Conservation (phyloP, 1,140 invertebrate genomes). For the Eumeta japonica region DNA sequence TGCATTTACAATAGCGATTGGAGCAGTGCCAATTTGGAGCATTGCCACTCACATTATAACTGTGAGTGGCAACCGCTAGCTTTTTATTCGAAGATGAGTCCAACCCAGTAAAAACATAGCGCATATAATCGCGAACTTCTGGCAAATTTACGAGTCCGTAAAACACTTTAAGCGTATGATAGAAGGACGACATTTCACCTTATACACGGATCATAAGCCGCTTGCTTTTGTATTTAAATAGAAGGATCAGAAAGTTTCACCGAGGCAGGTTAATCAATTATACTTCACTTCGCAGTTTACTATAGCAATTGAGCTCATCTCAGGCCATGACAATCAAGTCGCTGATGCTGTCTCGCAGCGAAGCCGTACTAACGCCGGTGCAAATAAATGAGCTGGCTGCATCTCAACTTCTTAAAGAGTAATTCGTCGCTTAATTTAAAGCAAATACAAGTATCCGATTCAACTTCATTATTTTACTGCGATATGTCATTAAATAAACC, state of each 20-base stretch:
- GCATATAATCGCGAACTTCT: no score
- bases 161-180: slow-evolving; percentile 36
- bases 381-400: neutral
- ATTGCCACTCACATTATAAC: slow-evolving; percentile 19
- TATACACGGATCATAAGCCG: neutral
- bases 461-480: neutral
- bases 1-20: slow-evolving; percentile 29
- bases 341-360: slow-evolving; percentile 20
- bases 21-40: slow-evolving; percentile 27
- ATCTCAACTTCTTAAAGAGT: neutral
- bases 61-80: slow-evolving; percentile 18
- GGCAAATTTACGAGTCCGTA: slow-evolving; percentile 32
- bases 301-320: slow-evolving; percentile 1
- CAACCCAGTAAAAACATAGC: slow-evolving; percentile 24
- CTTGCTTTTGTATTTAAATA: neutral
- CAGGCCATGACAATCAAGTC: slow-evolving; percentile 13
- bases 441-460: neutral
- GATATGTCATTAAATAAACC: slow-evolving; percentile 3
- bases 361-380: neutral
- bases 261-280: slow-evolving; percentile 7
- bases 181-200: neutral
- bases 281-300: slow-evolving; percentile 3
- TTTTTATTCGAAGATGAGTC: slow-evolving; percentile 31
- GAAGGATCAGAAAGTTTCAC: neutral
- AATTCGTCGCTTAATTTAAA: neutral